Evolutionary conservation across 2,113 vertebrate species (phyloP).

Genomic region (Ursus arctos): DNA sequence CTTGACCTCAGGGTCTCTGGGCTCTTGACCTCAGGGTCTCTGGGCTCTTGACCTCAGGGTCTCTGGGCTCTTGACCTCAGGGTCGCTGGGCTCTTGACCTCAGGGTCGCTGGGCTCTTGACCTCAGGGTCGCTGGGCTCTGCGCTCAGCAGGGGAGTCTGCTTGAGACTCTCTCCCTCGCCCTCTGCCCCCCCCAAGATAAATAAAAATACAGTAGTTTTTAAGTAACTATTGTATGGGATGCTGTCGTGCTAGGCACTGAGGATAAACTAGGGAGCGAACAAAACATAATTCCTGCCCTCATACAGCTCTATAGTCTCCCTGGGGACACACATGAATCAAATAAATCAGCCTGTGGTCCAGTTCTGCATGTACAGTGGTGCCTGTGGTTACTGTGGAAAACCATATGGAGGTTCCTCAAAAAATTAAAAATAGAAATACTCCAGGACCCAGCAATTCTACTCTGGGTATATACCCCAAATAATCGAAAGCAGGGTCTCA

Average conservation of each 20-base stretch:
- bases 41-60: not conserved
- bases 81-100: too few relatives aligned
- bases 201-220: not conserved
- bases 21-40: not conserved
- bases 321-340: not conserved
- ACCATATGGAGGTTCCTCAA: not conserved
- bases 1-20: not conserved
- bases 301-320: not conserved
- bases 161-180: not conserved
- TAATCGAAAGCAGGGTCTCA: not conserved
- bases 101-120: too few relatives aligned
- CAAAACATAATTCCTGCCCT: not conserved
- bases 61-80: too few relatives aligned
- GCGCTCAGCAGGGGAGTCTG: not conserved
- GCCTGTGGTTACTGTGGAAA: not conserved
- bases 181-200: not conserved
- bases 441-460: not conserved
- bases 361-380: not conserved
- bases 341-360: not conserved
- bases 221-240: not conserved
- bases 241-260: not conserved
- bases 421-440: not conserved
- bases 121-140: not conserved
- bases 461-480: not conserved
- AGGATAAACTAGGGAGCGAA: constrained; percentile 24